Evolutionary conservation across 64 coral and sea anemone species (phyloP), one percentile per base, ranked within the genome.

Genomic region (Exaiptasia diaphana): DNA sequence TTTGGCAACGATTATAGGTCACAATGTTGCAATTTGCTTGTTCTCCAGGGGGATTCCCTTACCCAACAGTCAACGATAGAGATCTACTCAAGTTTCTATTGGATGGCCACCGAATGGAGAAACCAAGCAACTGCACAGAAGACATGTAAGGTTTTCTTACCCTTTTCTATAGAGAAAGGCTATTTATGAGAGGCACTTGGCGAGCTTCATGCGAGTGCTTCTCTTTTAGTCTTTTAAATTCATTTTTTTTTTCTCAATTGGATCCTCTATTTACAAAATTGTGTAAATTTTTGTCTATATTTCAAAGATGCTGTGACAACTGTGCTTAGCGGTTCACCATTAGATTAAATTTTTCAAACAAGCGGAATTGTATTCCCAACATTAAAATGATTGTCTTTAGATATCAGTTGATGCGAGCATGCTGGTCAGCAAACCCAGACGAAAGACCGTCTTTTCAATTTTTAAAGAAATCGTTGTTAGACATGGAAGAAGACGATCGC

Each of bases 71-170:
- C 20, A 87, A 85, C 46, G 95, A 99, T 50, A 83, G 67, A 70
- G 90, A 99, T 81, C 80, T 99, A 14, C 53, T 92, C 20, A 71
- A 86, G 2, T 92, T 89, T 58, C 58, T 99, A 4, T 61, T 85
- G 30, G 83, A 88, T 36, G 95, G 85, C 17, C 79, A 99, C 33
- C 71, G 95, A 37, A 99, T 99, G 95, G 90, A 88, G 0, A 99
- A 99, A 78, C 89, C 89, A 33, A 70, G 50, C 4, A 99, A 92
- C 38, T 99, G 95, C 41, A 82, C 95, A 23, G 85, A 89, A 10
- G 95, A 99, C 75, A 93, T 99, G 95, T 99, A 60, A 59, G 90
- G 64, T 68, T n/a, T n/a, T n/a, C n/a, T n/a, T n/a, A n/a, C n/a
- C n/a, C n/a, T n/a, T n/a, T n/a, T n/a, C n/a, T 18, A 9, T 74